A percentile compares a stretch with the other conserved stretches of the same genome.
Conservation (phyloP, 2,888 invertebrate genomes). For the Aspidiotus destructor region DNA sequence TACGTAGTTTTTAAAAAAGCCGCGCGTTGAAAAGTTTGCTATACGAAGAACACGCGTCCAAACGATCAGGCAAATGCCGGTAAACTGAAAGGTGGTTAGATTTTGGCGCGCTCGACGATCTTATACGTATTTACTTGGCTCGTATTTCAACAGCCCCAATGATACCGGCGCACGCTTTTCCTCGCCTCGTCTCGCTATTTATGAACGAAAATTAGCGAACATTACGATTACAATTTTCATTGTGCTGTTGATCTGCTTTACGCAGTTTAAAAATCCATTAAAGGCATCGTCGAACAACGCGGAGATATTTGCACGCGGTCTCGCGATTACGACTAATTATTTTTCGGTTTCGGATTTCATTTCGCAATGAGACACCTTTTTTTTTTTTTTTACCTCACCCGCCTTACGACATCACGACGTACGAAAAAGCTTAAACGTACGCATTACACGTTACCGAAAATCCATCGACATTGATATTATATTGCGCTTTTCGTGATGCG, state of each 20-base stretch:
- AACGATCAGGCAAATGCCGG: conserved; percentile 18
- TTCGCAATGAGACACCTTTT: not conserved
- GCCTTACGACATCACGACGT: no score
- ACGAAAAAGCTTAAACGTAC: no score
- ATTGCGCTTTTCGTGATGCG: no score
- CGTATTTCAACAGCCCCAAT: not conserved
- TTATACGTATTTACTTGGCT: conserved; percentile 9
- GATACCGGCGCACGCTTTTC: conserved; percentile 14
- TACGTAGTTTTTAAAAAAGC: no score
- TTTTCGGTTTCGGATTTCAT: not conserved
- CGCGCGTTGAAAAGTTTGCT: no score
- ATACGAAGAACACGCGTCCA: conserved; percentile 5
- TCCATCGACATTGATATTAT: no score
- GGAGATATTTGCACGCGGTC: not conserved
- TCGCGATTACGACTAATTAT: not conserved
- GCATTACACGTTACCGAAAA: no score
- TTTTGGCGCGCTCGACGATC: conserved; percentile 9
- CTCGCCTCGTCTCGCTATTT: conserved; percentile 11
- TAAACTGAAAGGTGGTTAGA: conserved; percentile 14
- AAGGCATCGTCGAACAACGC: not conserved
- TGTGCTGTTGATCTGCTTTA: conserved; percentile 5
- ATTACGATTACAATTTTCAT: conserved; percentile 20
- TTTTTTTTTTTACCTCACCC: no score
- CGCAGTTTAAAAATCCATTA: conserved; percentile 9
- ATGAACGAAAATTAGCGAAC: conserved; percentile 22